A percentile compares a stretch with the other conserved stretches of the same genome.
phyloP scores from a whole-genome alignment of 2,797 vertebrate species.

The Neomorphus geoffroyi region DNA sequence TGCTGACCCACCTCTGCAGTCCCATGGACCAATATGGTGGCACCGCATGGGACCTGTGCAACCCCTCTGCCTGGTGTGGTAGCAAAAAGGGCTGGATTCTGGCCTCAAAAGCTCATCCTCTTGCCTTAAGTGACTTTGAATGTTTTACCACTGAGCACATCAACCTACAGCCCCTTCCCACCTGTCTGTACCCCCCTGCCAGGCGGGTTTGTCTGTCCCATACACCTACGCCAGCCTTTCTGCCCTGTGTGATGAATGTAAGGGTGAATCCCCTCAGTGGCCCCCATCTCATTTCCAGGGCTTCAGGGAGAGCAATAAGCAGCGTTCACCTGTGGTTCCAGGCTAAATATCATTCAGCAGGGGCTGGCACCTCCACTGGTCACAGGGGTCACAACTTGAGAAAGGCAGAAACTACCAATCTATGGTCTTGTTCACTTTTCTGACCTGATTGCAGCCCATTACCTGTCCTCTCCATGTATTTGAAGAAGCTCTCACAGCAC shows the following conservation, averaged over 20 bases:
- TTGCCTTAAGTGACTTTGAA: neutral
- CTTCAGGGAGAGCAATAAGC: neutral
- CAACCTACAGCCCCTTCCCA: neutral
- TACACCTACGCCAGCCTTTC: neutral
- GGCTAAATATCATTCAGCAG: neutral
- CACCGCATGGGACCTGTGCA: neutral
- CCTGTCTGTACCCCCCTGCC: neutral
- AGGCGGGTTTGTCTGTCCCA: accelerated
- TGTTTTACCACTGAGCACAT: neutral
- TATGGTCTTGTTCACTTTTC: neutral
- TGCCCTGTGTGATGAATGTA: accelerated
- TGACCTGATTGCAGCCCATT: neutral
- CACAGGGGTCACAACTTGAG: neutral
- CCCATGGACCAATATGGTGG: accelerated
- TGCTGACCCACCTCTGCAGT: neutral
- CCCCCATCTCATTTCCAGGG: neutral
- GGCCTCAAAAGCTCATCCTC: neutral
- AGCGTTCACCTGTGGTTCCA: accelerated
- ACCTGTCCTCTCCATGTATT: neutral
- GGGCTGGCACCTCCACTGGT: neutral
- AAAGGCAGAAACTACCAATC: neutral
- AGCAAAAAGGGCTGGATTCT: neutral
- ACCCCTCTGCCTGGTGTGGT: neutral
- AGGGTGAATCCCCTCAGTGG: neutral
- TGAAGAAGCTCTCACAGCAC: neutral